Evolutionary conservation across 2,888 invertebrate species (phyloP), one percentile per base, ranked within the genome.

Genomic region (Tetragonisca angustula): DNA sequence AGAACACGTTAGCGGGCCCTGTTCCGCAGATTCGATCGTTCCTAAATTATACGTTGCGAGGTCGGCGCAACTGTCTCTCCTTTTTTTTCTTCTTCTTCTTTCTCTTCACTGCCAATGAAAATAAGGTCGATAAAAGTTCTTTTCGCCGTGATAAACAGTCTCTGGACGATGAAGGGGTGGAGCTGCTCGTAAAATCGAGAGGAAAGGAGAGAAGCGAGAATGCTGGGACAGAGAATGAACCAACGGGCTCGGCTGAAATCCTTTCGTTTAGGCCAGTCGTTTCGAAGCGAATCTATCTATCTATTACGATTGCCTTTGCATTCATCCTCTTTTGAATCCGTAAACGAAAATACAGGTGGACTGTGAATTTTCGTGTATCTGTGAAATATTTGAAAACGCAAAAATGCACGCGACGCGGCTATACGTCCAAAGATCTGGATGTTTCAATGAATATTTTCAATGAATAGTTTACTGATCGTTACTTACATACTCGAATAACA

Each of bases 31-130:
- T 81, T 76, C 81, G 86, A 89, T 89, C 89, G 86, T 21, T 50
- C 71, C 80, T 81, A 89, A 89, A 89, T 89, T 89, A 89, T 86
- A 89, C 88, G 88, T 80, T 85, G 72, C 86, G 74, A 70, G 76
- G 83, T 84, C 81, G 86, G 82, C 70, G 79, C 76, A 68, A 79
- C 75, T 17, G n/a, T 0, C 17, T 19, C n/a, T 4, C 19, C 2
- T 24, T 21, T 32, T n/a, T 49, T 43, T 24, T 72, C 24, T 11
- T 5, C 2, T 82, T 79, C 71, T 36, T 75, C 72, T 61, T 17
- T 19, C 15, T 52, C 13, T 73, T 72, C n/a, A 56, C 36, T 76
- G 76, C 54, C 67, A 79, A 76, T 64, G 74, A 84, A 79, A 90
- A 83, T 74, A 83, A 81, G 76, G 70, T 64, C 43, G 77, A 78